Percentiles rank a stretch among this genome's conserved stretches.
Evolutionary conservation across 2,888 invertebrate genomes (phyloP).

Genomic region (Amphipoea lucens): DNA sequence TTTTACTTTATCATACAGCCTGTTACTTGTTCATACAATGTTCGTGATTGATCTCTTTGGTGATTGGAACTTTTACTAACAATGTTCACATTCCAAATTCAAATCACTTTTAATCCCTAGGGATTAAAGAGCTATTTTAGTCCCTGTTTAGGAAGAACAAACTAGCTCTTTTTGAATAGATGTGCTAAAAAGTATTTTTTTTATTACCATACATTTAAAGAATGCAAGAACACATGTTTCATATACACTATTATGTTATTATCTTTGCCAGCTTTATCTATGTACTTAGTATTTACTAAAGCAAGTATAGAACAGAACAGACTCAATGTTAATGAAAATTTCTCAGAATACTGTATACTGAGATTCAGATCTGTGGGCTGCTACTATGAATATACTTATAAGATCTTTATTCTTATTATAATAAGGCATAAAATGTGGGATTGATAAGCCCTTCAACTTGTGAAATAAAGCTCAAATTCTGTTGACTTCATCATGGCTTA

Average conservation of each 20-base stretch:
- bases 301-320: background rate
- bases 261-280: background rate
- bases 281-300: background rate
- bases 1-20: too few species aligned
- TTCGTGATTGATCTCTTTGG: too few species aligned
- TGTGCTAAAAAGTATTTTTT: background rate
- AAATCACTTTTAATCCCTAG: too few species aligned
- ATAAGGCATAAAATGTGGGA: background rate
- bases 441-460: background rate
- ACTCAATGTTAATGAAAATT: background rate
- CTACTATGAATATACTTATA: constrained; percentile 17
- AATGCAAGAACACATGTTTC: background rate
- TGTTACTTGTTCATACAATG: too few species aligned
- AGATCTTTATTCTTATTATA: constrained; percentile 16
- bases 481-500: background rate
- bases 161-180: too few species aligned
- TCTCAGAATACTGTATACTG: background rate
- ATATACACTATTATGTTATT: background rate
- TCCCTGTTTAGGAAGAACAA: too few species aligned
- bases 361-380: constrained; percentile 14
- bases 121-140: too few species aligned
- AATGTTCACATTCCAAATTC: too few species aligned
- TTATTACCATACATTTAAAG: background rate
- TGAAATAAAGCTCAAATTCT: background rate
- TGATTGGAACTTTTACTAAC: too few species aligned